Evolutionary conservation across 2,888 invertebrate species (phyloP).

Genomic region (Apamea crenata): DNA sequence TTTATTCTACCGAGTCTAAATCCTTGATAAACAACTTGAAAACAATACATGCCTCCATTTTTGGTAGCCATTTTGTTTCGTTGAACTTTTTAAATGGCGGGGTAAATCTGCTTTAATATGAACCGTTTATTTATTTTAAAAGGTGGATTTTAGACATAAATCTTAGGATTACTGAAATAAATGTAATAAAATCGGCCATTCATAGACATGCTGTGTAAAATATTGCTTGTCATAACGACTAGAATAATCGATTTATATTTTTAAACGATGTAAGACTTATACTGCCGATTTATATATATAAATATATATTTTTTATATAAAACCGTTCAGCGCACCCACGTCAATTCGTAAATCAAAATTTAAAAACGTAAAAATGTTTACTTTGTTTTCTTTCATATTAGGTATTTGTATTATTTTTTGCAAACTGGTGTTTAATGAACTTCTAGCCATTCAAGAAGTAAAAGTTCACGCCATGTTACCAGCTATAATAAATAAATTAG

Average conservation of each 20-base stretch:
- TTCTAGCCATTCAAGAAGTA: not conserved
- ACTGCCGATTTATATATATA: conserved; percentile 2
- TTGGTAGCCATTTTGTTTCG: conserved; percentile 7
- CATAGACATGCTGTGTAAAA: conserved; percentile 35
- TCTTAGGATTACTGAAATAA: conserved; percentile 31
- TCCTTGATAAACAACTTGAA: conserved; percentile 10
- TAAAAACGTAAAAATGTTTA: not conserved
- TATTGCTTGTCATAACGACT: conserved; percentile 36
- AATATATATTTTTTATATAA: not conserved
- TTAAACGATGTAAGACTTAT: conserved; percentile 10
- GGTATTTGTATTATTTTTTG: not conserved
- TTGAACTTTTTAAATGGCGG: not conserved
- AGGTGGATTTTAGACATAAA: conserved; percentile 17
- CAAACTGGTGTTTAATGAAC: not conserved
- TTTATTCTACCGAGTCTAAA: conserved; percentile 3
- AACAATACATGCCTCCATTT: not conserved
- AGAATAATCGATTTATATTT: conserved; percentile 39
- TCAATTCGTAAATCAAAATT: not conserved
- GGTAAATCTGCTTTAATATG: not conserved
- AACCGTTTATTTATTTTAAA: not conserved
- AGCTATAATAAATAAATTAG: not conserved
- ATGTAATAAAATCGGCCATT: conserved; percentile 52
- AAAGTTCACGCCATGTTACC: not conserved
- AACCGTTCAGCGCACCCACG: not conserved
- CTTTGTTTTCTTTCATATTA: not conserved